Base-by-base conservation (phyloP, 2,797 vertebrate genomes). In the Pipistrellus nathusii region DNA sequence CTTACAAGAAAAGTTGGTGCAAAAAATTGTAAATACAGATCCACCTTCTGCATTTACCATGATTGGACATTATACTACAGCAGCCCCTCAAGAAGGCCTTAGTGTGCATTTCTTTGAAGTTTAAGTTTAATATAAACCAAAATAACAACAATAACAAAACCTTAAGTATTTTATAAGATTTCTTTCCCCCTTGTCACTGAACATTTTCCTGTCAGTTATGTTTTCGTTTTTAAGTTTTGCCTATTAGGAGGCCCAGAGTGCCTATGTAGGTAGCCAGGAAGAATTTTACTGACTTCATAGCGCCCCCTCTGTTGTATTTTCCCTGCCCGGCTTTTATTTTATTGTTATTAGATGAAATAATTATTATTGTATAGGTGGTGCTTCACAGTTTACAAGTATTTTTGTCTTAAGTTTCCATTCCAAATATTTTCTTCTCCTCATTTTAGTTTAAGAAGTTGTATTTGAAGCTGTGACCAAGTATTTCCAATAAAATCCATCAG, bases 371-470 rank as follows among this genome's bases (percentile, higher is more conserved):
- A 27, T 71, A 62, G n/a, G 8, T n/a, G 32, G 15, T 59, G 9
- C 51, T 72, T 85, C 35, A 38, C 6, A n/a, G 25, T 38, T 94
- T 30, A 64, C 51, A 66, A 20, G 27, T 75, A 89, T 57, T 86
- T 94, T 94, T 71, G n/a, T 51, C 44, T 71, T 68, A 76, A 48
- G 12, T 71, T 68, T 38, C 30, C 57, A 32, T 90, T 85, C 44
- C 38, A 84, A 55, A 14, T 1, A 13, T 66, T 77, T 71, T 53
- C 41, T 86, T 89, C 66, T 91, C 17, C 35, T 76, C 44, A 5
- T 78, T 88, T 86, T 53, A 55, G 44, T 81, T 88, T 91, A 80
- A 86, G 80, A 95, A 91, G 73, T 53, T 71, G 55, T 17, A 5
- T 91, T 90, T 75, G 44, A 88, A 88, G 44, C 81, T 53, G 30